Evolutionary conservation across 2,797 vertebrate species (phyloP), one percentile per base, ranked within the genome.

Genomic region (Channallabes apus): DNA sequence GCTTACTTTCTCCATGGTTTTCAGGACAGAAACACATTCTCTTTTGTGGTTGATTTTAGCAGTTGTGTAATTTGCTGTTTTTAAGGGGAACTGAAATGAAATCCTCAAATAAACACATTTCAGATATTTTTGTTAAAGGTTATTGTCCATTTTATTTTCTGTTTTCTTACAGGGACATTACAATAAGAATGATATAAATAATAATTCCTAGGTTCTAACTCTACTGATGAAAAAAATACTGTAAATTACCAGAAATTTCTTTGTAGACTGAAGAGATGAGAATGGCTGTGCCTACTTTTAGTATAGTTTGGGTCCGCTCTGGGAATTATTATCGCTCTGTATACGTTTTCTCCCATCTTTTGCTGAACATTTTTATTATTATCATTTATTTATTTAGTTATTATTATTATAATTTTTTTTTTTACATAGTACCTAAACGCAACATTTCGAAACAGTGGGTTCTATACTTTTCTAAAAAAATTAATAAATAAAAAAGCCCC

Each of bases 251-350:
- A 58, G 7, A 12, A 6, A 18, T 29, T 65, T 65, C 29, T 65
- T 68, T 20, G 24, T 41, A 22, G 54, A 3, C 2, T 77, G 29
- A 77, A 78, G 22, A 59, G 32, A 62, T 24, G 32, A 61, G 56
- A 80, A 62, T 32, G 20, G 38, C 68, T 51, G 20, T 69, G 77
- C 41, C 27, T 73, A n/a, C 67, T 80, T 73, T 72, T 80, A 72
- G 58, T 80, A 80, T 78, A 72, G 38, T 20, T 64, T 80, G 38
- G 32, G 24, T 62, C 22, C 1, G 35, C 56, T 35, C 56, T 78
- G 75, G 56, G 56, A 51, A 71, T 80, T 59, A 61, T 38, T 72
- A 54, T 61, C 27, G 75, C 56, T 61, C 75, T 61, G 75, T 38
- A 38, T 41, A 27, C 27, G 22, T 41, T 9, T 27, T 80, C 59